Base-by-base conservation (phyloP, 2,113 vertebrate genomes). In the Hyperopisus bebe region DNA sequence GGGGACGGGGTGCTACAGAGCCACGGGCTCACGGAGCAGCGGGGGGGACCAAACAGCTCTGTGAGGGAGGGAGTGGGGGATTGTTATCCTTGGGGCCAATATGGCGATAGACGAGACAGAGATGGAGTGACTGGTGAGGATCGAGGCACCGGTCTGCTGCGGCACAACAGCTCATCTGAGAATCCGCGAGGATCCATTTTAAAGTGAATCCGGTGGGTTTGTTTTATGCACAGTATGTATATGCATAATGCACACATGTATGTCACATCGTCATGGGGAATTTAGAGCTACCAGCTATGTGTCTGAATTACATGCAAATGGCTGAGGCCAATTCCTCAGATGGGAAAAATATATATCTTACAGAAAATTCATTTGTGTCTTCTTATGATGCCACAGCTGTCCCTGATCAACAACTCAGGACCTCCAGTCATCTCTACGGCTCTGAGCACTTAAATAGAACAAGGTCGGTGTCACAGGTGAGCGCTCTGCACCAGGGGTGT, bases 1-100 rank as follows among this genome's bases (percentile, higher is more conserved):
- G 95, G 95, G 95, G 95, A 94, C 35, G 94, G 94, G 94, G 92
- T 91, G 91, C 90, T 94, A 92, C 89, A 51, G 55, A 83, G 53
- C 53, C 24, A 53, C 87, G 93, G 92, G 92, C 95, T 95, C 94
- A 95, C 94, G 46, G 53, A 95, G 95, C 95, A 51, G 13, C 94
- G 94, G 93, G 91, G 90, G 93, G 92, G 90, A 31, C 62, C 91
- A 91, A 94, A 92, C 87, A 93, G 93, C 91, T 93, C 91, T 91
- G 88, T 90, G 91, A 95, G 95, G 94, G 94, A 95, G 95, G 94
- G 91, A 90, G 89, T 92, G 93, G 42, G 17, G 82, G 39, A 21
- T 92, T 93, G 88, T 93, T 70, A 31, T 88, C 74, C 89, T 91
- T 4, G 24, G 89, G 15, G 66, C 86, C 90, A 90, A 93, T 58